Conservation (phyloP, 2,113 vertebrate species). For the Salvelinus alpinus region DNA sequence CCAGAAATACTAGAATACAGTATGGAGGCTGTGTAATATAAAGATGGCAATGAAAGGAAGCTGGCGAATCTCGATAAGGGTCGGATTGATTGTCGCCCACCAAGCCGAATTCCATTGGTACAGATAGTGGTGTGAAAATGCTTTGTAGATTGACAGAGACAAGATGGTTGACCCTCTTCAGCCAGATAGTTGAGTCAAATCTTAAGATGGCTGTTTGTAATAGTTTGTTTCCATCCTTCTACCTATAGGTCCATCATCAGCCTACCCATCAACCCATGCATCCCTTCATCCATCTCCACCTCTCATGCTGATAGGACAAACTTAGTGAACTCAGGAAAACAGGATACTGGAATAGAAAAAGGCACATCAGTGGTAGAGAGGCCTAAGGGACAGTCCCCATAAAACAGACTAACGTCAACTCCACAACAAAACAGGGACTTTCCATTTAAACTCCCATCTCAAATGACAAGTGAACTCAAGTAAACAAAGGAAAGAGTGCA, state of each 20-base stretch:
- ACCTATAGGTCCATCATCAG: not conserved
- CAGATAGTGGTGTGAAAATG: not conserved
- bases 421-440: not conserved
- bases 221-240: not conserved
- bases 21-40: conserved; percentile 7
- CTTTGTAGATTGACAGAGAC: not conserved
- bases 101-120: not conserved
- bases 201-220: not conserved
- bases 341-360: not conserved
- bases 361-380: not conserved
- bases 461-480: not conserved
- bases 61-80: conserved; percentile 26
- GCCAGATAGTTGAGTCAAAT: not conserved
- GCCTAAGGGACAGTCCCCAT: not conserved
- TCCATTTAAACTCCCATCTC: not conserved
- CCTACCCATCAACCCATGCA: not conserved
- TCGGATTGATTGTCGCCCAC: not conserved
- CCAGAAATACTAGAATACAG: conserved; percentile 14
- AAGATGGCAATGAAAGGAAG: not conserved
- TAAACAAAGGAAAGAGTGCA: not conserved
- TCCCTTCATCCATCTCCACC: not conserved
- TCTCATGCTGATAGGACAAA: not conserved
- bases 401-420: not conserved
- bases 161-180: not conserved
- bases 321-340: not conserved